A percentile compares a stretch with the other conserved stretches of the same genome.
phyloP scores from a whole-genome alignment of 2,797 vertebrate genomes.

The Spheniscus humboldti region DNA sequence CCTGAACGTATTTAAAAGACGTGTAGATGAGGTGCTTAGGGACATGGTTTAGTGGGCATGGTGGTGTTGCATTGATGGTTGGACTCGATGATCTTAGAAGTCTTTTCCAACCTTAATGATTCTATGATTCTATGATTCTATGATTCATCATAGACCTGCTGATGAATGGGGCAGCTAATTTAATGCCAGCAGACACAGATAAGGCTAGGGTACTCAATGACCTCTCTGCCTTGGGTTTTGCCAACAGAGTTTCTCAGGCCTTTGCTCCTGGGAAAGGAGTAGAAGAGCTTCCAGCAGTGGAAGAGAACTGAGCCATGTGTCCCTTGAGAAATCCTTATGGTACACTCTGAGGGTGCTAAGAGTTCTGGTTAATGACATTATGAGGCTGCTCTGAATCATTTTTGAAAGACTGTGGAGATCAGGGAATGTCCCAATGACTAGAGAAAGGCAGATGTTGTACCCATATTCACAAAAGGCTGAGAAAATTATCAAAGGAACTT shows the following conservation, averaged over 20 bases:
- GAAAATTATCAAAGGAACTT: not conserved
- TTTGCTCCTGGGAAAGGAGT: not conserved
- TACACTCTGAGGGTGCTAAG: not conserved
- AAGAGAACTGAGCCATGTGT: not conserved
- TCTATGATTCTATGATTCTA: no score
- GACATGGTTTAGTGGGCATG: no score
- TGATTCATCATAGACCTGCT: not conserved
- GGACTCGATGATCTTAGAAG: no score
- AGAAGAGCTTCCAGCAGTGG: not conserved
- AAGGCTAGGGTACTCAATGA: not conserved
- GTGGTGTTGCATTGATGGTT: no score
- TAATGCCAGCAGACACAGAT: not conserved
- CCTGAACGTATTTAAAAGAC: no score
- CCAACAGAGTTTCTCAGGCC: not conserved
- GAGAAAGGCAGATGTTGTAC: not conserved
- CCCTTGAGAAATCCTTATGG: not conserved
- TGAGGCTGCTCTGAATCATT: not conserved
- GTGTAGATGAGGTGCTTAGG: no score
- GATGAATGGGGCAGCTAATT: not conserved
- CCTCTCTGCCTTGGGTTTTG: not conserved
- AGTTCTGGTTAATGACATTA: not conserved
- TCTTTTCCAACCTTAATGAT: no score
- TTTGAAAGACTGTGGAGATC: not conserved
- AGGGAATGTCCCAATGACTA: not conserved
- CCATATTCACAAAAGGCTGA: not conserved